A percentile compares a stretch with the other conserved stretches of the same genome.
Evolutionary conservation across 2,113 vertebrate species (phyloP).

Genomic region (Prolemur simus): DNA sequence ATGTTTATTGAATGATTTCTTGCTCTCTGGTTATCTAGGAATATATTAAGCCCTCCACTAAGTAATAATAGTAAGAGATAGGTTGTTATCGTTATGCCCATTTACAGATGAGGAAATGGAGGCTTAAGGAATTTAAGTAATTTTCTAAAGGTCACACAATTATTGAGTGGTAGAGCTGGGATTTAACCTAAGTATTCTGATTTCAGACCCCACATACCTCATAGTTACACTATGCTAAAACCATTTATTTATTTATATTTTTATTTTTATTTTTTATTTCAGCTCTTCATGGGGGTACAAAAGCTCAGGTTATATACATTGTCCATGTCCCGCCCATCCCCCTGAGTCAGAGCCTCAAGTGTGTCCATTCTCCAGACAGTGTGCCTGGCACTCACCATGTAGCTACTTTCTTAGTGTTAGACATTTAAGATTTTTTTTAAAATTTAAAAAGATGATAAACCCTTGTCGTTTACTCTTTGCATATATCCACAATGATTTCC

Average conservation of each 20-base stretch:
- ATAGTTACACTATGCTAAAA: neutral
- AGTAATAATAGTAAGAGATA: neutral
- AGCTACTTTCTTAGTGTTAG: neutral
- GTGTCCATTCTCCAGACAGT: too few relatives aligned
- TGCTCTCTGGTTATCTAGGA: neutral
- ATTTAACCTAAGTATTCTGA: neutral
- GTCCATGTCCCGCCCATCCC: too few relatives aligned
- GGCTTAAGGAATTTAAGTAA: neutral
- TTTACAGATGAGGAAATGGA: slow-evolving; percentile 3
- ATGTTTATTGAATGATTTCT: neutral
- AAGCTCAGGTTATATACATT: too few relatives aligned
- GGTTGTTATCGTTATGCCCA: neutral
- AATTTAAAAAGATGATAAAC: neutral
- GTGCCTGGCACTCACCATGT: too few relatives aligned
- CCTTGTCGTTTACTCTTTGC: neutral
- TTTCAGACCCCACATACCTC: neutral
- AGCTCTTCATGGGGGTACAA: too few relatives aligned
- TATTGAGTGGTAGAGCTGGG: neutral
- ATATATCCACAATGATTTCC: neutral
- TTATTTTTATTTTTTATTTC: too few relatives aligned
- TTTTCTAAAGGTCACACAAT: neutral
- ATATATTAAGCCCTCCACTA: neutral
- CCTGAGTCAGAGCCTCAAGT: too few relatives aligned
- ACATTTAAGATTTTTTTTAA: neutral
- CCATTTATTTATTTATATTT: neutral